Conservation (phyloP, 2,113 vertebrate genomes). For the Ailurus styani region DNA sequence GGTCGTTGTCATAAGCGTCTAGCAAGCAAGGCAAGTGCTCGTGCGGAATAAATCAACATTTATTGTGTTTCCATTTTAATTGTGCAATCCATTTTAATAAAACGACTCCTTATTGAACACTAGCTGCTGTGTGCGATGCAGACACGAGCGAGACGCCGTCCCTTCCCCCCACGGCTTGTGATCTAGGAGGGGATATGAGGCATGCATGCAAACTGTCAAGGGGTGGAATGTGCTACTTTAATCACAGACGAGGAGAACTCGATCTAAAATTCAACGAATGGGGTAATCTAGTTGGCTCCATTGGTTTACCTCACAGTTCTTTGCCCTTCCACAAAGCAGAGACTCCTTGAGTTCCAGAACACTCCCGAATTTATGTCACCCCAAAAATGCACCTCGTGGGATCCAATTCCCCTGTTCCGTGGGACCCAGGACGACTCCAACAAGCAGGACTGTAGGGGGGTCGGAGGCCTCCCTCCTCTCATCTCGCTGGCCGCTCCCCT, state of each 20-base stretch:
- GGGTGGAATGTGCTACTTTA: background rate
- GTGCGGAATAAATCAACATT: background rate
- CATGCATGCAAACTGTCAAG: fast-evolving
- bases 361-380: background rate
- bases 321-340: background rate
- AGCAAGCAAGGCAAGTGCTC: background rate
- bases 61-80: background rate
- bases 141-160: background rate
- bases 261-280: background rate
- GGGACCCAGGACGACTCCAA: background rate
- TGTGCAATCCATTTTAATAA: background rate
- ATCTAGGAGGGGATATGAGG: background rate
- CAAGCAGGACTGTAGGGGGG: background rate
- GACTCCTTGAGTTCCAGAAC: background rate
- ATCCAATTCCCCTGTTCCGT: fast-evolving
- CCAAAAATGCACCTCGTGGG: background rate
- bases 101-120: background rate
- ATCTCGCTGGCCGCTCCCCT: background rate
- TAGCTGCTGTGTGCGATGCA: background rate
- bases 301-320: background rate
- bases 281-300: background rate
- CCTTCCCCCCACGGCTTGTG: background rate
- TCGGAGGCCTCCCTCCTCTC: background rate
- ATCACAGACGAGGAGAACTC: background rate
- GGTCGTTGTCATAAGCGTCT: background rate